phyloP scores from a whole-genome alignment of 1,140 invertebrate species.

The Trachymyrmex septentrionalis region DNA sequence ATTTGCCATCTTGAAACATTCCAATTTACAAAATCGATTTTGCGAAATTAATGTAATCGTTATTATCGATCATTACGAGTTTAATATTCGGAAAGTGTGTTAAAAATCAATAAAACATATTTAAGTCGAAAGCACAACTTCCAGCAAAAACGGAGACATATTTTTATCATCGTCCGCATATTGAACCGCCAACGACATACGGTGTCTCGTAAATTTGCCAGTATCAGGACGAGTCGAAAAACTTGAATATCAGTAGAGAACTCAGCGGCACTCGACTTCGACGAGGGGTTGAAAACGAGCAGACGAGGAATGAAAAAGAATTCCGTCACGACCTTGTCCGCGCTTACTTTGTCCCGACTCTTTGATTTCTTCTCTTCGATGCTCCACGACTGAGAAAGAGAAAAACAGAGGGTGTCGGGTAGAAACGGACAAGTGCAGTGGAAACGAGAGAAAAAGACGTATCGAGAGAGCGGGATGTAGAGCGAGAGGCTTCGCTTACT shows the following conservation, averaged over 20 bases:
- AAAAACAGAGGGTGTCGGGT: constrained; percentile 31
- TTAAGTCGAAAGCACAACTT: constrained; percentile 6
- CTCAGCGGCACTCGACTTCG: constrained; percentile 42
- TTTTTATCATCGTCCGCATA: constrained; percentile 31
- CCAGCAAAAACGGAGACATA: not conserved
- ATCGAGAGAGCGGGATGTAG: constrained; percentile 72
- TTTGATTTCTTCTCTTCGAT: constrained; percentile 85
- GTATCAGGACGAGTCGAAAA: constrained; percentile 53
- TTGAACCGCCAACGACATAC: constrained; percentile 36
- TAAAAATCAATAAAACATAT: not conserved
- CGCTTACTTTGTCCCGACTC: constrained; percentile 83
- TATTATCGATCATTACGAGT: not conserved
- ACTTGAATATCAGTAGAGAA: constrained; percentile 66
- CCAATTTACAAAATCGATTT: not conserved
- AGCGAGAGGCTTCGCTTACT: constrained; percentile 74
- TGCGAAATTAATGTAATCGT: not conserved
- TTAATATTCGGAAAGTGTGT: not conserved
- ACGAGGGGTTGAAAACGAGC: constrained; percentile 57
- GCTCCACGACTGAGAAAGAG: constrained; percentile 64
- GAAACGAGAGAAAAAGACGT: constrained; percentile 70
- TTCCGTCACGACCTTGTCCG: constrained; percentile 82
- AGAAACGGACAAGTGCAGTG: constrained; percentile 63
- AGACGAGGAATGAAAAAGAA: constrained; percentile 75
- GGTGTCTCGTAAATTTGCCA: constrained; percentile 42
- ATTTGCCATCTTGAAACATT: not conserved